Base-by-base conservation (phyloP, 2,797 vertebrate species). In the Meda fulgida region DNA sequence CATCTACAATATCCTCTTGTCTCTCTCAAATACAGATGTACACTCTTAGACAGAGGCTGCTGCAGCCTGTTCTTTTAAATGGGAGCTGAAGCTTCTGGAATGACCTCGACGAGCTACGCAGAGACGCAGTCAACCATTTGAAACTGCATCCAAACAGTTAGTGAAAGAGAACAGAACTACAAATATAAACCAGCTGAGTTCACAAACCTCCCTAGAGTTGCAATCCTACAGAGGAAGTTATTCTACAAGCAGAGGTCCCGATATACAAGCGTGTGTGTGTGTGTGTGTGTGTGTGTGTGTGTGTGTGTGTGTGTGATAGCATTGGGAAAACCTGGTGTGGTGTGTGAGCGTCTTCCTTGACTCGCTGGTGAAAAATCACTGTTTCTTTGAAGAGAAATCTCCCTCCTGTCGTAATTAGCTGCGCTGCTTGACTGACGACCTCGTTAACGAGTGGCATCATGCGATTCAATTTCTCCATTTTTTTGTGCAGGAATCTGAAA, bases 341-440 rank as follows among this genome's bases (percentile, higher is more conserved):
- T 51, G 6, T 55, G 67, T 78, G 72, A 26, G 29, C 26, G 19
- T 63, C 18, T 71, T 80, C 34, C 43, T 81, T 34, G 86, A 81
- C 31, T 81, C 43, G 70, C 48, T 81, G 53, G 63, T 84, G 78
- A 81, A 81, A 78, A 85, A 81, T 78, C 83, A 40, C 46, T 53
- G 19, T 48, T 78, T 73, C 66, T 87, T 79, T 83, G 72, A 75
- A 76, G 69, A 80, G 58, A 78, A 86, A 71, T 78, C 86, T 80
- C 55, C 81, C 63, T 78, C 87, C 87, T 88, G 16, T 87, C 91
- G 89, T 93, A 94, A 94, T 94, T 95, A 94, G 90, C 90, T 84
- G 60, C 87, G 91, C 92, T 92, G 92, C 92, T 93, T 95, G 94
- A 94, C 92, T 94, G 94, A 94, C 91, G 91, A 93, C 93, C 94